A percentile compares a stretch with the other conserved stretches of the same genome.
phyloP scores from a whole-genome alignment of 2,797 vertebrate species.

The Cryptoblepharus egeriae region DNA sequence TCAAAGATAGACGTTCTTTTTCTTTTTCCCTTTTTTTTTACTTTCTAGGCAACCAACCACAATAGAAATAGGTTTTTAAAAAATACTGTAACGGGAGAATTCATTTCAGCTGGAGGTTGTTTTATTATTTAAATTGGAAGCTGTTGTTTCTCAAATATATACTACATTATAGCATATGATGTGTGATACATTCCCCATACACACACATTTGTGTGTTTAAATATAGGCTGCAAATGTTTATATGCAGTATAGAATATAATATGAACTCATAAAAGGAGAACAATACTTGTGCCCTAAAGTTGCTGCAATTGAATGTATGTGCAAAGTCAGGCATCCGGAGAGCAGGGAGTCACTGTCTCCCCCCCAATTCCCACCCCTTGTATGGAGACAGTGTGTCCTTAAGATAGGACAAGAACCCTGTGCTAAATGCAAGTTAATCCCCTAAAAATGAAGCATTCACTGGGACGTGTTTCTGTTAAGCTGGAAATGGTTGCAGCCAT shows the following conservation, averaged over 20 bases:
- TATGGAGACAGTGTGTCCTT: not conserved
- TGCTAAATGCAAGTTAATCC: not conserved
- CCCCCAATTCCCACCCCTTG: not conserved
- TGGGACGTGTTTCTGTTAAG: not conserved
- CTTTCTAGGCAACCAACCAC: constrained; percentile 81
- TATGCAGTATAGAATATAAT: constrained; percentile 48
- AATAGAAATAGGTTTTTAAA: constrained; percentile 80
- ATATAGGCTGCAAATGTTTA: constrained; percentile 58
- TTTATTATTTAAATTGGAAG: constrained; percentile 81
- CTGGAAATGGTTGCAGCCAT: not conserved
- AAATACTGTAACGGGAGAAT: constrained; percentile 83
- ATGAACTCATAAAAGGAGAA: constrained; percentile 37
- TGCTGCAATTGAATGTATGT: constrained; percentile 26
- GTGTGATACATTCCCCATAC: constrained; percentile 64
- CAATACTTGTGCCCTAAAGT: constrained; percentile 37
- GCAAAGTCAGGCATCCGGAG: constrained; percentile 19
- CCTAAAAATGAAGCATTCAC: not conserved
- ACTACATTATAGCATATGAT: constrained; percentile 73
- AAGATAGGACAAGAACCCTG: not conserved
- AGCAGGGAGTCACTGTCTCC: not conserved
- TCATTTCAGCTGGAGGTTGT: constrained; percentile 82
- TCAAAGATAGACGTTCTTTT: constrained; percentile 68
- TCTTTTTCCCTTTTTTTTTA: constrained; percentile 22
- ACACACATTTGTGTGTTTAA: constrained; percentile 66
- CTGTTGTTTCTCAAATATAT: constrained; percentile 73